A percentile compares a stretch with the other conserved stretches of the same genome.
Evolutionary conservation across 2,113 vertebrate genomes (phyloP).

Genomic region (Petrocephalus zakoni): DNA sequence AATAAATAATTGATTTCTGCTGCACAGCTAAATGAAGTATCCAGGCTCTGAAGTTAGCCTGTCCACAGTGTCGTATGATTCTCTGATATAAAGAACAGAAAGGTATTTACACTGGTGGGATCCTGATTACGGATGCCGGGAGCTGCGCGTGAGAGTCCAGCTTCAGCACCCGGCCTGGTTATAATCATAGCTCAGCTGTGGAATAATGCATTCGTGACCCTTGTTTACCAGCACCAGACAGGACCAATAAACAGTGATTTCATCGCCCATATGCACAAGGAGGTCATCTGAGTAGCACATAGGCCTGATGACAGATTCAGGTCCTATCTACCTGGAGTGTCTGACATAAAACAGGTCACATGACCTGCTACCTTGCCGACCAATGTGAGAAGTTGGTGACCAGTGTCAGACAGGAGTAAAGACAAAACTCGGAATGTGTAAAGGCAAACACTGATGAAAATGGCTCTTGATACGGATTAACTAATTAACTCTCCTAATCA

Average conservation of each 20-base stretch:
- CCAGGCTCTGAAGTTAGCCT: constrained; percentile 44
- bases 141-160: constrained; percentile 39
- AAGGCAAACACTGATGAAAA: not conserved
- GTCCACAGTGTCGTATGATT: constrained; percentile 36
- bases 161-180: constrained; percentile 41
- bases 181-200: constrained; percentile 55
- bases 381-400: not conserved
- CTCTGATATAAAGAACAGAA: constrained; percentile 46
- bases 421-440: not conserved
- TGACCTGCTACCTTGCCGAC: not conserved
- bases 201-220: constrained; percentile 47
- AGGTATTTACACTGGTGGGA: constrained; percentile 61
- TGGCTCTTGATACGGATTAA: not conserved
- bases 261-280: constrained; percentile 18
- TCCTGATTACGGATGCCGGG: constrained; percentile 56
- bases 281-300: constrained; percentile 30
- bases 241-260: constrained; percentile 52
- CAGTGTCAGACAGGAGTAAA: not conserved
- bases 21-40: constrained; percentile 50
- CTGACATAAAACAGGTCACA: not conserved
- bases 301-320: constrained; percentile 21
- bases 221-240: constrained; percentile 51
- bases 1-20: constrained; percentile 64
- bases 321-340: not conserved
- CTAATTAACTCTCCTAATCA: not conserved